Evolutionary conservation across 92 coral and sea anemone genomes (phyloP), one percentile per base, ranked within the genome.

Genomic region (Phymanthus crucifer): DNA sequence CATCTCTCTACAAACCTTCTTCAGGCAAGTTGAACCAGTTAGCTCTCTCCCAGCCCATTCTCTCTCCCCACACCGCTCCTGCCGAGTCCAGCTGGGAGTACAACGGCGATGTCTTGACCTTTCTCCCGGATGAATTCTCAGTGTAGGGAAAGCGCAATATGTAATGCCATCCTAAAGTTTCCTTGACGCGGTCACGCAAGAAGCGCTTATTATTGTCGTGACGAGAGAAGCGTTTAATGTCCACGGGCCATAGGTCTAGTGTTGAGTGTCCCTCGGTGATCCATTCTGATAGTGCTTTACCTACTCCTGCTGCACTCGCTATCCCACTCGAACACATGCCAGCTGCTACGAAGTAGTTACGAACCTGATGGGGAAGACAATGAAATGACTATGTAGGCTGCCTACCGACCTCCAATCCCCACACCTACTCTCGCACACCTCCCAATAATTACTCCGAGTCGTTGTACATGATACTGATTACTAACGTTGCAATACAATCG

Each of bases 261-360:
- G 95, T 93, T 47, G 99, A 93, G 74, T 87, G 84, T 56, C 94
- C 97, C 66, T 91, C 90, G 26, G 97, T 86, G 75, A 95, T 93
- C 99, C 99, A 95, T 66, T 91, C 92, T 12, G 98, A 92, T 14
- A 95, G 89, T 64, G 96, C 99, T 80, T 86, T 94, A 48, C 99
- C 99, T 4, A 92, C 92, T 1, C 99, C 99, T 61, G 89, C 99
- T 3, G 92, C 96, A 38, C 90, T 93, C 29, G 94, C 99, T 11
- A 95, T 91, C 19, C 99, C 99, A 45, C 91, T 86, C 3, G 99
- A 95, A 80, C 85, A 83, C 90, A 95, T 93, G 38, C 94, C 99
- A 75, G 98, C 97, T 16, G 93, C 95, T 18, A 95, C 90, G 68
- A 81, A 95, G 72, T 90, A 90, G 70, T 93, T 95, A 34, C 87